These are phyloP conservation scores for Agrilus mali DNA, from an alignment of 2,888 invertebrate genomes.

Conservation along the genomic window DNA sequence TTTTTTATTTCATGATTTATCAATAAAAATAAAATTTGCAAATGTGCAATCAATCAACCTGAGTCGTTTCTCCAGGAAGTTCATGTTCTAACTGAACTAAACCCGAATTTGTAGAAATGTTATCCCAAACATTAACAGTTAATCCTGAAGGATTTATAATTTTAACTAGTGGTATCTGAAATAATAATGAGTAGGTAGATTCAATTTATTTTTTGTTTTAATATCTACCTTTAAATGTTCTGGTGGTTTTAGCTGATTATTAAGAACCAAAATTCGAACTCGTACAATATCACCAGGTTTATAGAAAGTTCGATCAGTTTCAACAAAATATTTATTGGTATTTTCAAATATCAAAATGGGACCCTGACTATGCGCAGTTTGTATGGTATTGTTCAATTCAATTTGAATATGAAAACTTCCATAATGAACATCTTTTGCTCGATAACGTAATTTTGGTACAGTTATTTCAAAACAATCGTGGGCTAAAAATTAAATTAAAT, in stretches of 20 bases:
- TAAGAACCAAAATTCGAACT: constrained; percentile 38
- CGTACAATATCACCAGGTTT: constrained; percentile 43
- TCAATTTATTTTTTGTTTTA: constrained; percentile 1
- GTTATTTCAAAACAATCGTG: constrained; percentile 26
- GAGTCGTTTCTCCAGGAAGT: constrained; percentile 24
- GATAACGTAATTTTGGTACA: constrained; percentile 18
- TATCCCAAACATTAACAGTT: constrained; percentile 50
- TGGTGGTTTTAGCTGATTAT: constrained; percentile 37
- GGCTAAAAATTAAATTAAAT: constrained; percentile 20
- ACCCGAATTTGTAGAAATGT: constrained; percentile 45
- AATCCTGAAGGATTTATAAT: constrained; percentile 52
- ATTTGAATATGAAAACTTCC: constrained; percentile 26
- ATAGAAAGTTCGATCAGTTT: constrained; percentile 43
- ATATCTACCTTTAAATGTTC: constrained; percentile 18
- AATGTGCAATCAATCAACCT: constrained; percentile 15
- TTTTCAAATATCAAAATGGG: constrained; percentile 29
- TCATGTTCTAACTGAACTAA: constrained; percentile 39
- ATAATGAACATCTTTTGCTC: constrained; percentile 20
- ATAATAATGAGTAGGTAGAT: constrained; percentile 4
- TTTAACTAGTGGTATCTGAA: constrained; percentile 50
- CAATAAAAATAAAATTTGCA: no score
- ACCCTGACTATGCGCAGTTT: constrained; percentile 26
- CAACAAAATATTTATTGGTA: constrained; percentile 37
- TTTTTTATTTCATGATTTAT: no score
- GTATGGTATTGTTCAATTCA: constrained; percentile 19